Evolutionary conservation across 1,140 invertebrate species (phyloP), one percentile per base, ranked within the genome.

Genomic region (Cyclina sinensis): DNA sequence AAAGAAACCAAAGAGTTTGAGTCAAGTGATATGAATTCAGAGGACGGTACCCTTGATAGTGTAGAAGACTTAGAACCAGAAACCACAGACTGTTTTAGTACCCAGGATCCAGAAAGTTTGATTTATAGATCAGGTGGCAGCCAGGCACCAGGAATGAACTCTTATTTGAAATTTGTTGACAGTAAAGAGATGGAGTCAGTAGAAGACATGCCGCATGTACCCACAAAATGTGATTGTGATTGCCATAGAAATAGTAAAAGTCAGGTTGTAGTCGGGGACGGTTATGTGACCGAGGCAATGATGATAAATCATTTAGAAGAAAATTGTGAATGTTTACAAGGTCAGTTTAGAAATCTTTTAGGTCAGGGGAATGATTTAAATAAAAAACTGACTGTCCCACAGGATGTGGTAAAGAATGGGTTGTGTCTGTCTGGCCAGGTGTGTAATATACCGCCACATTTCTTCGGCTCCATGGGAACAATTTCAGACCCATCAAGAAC

Each of bases 381-480:
- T 9, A 5, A 27, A 48, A 79, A 68, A 30, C 18, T 24, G 5
- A 18, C 46, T 9, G 27, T 57, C 16, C n/a, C 32, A 27, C 16
- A 24, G 18, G 86, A 51, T 21, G 27, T 39, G 35, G 62, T 0
- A 27, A 88, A 80, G 62, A 54, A 79, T 43, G 46, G 76, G 7
- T 35, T 54, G 14, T 7, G 62, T 16, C 86, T 76, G 16, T 46
- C 18, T 18, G 81, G 86, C 30, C 84, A 86, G 43, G 62, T 88
- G 0, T 48, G 9, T n/a, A 88, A 88, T 65, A 30, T 88, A 11
- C 86, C 86, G 16, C 86, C 86, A 37, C 86, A 88, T 57, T 88
- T 81, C 46, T 88, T 37, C 27, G 65, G 65, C 24, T 88, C 86
- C 21, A 48, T 88, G 76, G 65, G 76, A 27, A 24, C 43, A 27